Evolutionary conservation across 2,113 vertebrate genomes (phyloP).

Genomic region (Oreochromis niloticus): DNA sequence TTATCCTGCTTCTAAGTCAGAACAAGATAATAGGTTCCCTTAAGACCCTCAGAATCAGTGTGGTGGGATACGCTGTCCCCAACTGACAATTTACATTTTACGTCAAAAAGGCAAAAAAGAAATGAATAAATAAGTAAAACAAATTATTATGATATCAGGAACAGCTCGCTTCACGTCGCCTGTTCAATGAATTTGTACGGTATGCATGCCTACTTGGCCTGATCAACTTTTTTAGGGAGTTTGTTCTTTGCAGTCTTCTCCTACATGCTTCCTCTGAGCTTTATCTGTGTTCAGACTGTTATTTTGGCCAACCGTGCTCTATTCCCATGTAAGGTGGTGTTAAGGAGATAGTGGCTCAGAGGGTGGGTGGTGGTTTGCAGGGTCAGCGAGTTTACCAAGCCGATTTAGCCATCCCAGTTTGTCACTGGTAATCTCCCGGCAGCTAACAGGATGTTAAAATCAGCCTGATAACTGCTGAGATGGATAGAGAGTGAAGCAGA

Average conservation of each 20-base stretch:
- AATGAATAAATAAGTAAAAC: not conserved
- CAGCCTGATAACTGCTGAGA: conserved; percentile 45
- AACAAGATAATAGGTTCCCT: conserved; percentile 56
- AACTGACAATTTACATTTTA: not conserved
- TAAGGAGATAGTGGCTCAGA: conserved; percentile 31
- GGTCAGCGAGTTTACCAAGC: conserved; percentile 67
- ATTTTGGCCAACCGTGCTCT: not conserved
- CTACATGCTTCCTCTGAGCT: not conserved
- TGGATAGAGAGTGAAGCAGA: conserved; percentile 15
- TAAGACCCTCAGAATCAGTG: conserved; percentile 34
- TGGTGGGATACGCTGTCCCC: not conserved
- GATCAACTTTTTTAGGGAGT: not conserved
- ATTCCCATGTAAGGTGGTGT: conserved; percentile 43
- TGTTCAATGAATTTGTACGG: not conserved
- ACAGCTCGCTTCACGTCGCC: not conserved
- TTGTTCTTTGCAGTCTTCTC: not conserved
- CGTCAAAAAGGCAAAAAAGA: not conserved
- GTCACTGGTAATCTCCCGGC: conserved; percentile 68
- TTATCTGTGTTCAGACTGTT: conserved; percentile 29
- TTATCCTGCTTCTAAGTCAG: conserved; percentile 50
- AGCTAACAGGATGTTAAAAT: conserved; percentile 52
- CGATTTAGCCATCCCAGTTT: conserved; percentile 66
- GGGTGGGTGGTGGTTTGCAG: not conserved
- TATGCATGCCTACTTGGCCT: not conserved
- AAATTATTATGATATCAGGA: not conserved